Conservation (phyloP, 2,888 invertebrate species). For the Tachina lurida region DNA sequence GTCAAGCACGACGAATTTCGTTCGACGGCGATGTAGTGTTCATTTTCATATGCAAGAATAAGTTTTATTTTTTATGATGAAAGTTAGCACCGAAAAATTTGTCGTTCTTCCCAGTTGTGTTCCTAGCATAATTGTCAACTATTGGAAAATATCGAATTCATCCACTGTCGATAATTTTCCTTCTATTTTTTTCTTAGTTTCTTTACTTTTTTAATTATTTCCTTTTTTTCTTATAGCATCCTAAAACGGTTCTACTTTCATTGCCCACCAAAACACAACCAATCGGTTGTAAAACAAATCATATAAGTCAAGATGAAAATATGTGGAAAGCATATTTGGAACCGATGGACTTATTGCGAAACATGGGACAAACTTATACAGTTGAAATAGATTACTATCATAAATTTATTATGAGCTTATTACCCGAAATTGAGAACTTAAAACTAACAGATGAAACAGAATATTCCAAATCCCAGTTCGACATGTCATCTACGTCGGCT, state of each 20-base stretch:
- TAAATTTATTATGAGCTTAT: conserved; percentile 84
- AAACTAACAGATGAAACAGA: conserved; percentile 72
- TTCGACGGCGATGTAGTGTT: too few relatives aligned
- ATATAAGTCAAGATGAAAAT: conserved; percentile 62
- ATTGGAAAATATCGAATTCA: too few relatives aligned
- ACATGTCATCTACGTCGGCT: conserved; percentile 65
- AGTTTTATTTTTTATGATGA: too few relatives aligned
- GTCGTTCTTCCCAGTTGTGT: too few relatives aligned
- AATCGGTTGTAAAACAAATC: conserved; percentile 68
- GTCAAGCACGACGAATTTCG: too few relatives aligned
- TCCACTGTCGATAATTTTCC: too few relatives aligned
- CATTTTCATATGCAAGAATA: too few relatives aligned
- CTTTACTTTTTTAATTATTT: not conserved
- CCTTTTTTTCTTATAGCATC: conserved; percentile 68
- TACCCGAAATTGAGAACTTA: conserved; percentile 71
- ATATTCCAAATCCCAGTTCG: conserved; percentile 75
- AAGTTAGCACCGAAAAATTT: too few relatives aligned
- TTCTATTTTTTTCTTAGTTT: too few relatives aligned
- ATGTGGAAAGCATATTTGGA: conserved; percentile 83
- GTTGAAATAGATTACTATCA: conserved; percentile 89
- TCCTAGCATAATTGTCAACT: too few relatives aligned
- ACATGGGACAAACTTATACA: conserved; percentile 84
- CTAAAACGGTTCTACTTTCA: conserved; percentile 75
- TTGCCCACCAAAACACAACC: conserved; percentile 73
- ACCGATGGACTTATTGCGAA: conserved; percentile 87